Conservation (phyloP, 2,888 invertebrate species). For the Strigamia crassipes region DNA sequence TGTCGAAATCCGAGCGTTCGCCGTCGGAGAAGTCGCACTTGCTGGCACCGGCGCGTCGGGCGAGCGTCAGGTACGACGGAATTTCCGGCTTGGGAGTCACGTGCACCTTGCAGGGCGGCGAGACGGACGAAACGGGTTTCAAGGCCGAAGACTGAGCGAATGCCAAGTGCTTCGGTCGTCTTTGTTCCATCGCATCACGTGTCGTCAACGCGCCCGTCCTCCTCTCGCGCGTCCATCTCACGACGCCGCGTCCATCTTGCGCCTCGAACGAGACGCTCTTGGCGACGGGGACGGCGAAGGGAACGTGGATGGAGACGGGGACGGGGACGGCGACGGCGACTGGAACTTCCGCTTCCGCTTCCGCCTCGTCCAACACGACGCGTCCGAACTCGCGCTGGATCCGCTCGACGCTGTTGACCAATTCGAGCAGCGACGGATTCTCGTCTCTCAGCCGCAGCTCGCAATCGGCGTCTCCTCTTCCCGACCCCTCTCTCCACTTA, state of each 20-base stretch:
- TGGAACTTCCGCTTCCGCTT: no score
- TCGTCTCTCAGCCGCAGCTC: not conserved
- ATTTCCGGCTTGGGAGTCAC: constrained; percentile 46
- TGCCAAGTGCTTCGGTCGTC: constrained; percentile 36
- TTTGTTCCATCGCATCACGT: constrained; percentile 48
- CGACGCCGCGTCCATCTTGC: not conserved
- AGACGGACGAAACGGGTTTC: not conserved
- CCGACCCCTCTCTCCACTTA: constrained; percentile 23
- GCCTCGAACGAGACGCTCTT: not conserved
- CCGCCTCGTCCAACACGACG: no score
- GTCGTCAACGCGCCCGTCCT: constrained; percentile 21
- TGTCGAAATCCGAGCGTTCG: constrained; percentile 51
- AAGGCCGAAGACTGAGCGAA: constrained; percentile 1
- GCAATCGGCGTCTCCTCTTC: not conserved
- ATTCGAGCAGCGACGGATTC: constrained; percentile 41
- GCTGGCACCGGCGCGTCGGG: constrained; percentile 13
- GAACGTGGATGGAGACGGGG: no score
- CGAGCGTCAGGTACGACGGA: constrained; percentile 50
- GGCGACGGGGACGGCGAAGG: not conserved
- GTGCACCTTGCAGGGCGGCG: constrained; percentile 47
- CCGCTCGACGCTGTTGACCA: constrained; percentile 48
- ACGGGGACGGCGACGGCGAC: no score
- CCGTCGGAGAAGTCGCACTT: constrained; percentile 47
- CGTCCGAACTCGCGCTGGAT: constrained; percentile 49
- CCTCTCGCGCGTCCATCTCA: not conserved